A percentile compares a stretch with the other conserved stretches of the same genome.
Evolutionary conservation across 2,888 invertebrate species (phyloP).

Genomic region (Rhagonycha fulva): DNA sequence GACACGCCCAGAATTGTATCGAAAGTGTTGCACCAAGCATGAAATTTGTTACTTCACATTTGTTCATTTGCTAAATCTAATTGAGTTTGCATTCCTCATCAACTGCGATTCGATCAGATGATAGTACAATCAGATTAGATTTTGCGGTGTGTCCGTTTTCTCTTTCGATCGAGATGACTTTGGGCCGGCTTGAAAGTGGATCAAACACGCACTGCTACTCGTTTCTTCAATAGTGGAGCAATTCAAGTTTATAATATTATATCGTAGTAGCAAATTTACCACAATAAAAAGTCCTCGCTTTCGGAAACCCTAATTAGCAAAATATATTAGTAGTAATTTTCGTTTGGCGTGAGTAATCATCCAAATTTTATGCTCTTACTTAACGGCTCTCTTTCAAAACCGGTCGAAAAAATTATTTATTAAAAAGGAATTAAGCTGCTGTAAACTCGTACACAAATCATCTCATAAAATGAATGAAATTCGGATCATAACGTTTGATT

Average conservation of each 20-base stretch:
- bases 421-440: not conserved
- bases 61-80: not conserved
- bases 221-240: not conserved
- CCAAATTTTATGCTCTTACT: not conserved
- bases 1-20: not conserved
- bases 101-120: not conserved
- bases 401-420: not conserved
- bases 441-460: not conserved
- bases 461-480: not conserved
- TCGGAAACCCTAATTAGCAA: not conserved
- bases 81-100: not conserved
- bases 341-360: not conserved
- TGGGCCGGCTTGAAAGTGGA: conserved; percentile 31
- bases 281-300: not conserved
- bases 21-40: not conserved
- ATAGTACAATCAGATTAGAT: not conserved
- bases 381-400: not conserved
- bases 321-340: not conserved
- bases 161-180: conserved; percentile 45
- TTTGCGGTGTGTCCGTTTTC: conserved; percentile 38
- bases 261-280: not conserved
- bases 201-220: not conserved
- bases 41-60: not conserved
- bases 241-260: not conserved
- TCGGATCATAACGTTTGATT: not conserved